phyloP scores from a whole-genome alignment of 2,113 vertebrate species.

The Stigmatopora argus region DNA sequence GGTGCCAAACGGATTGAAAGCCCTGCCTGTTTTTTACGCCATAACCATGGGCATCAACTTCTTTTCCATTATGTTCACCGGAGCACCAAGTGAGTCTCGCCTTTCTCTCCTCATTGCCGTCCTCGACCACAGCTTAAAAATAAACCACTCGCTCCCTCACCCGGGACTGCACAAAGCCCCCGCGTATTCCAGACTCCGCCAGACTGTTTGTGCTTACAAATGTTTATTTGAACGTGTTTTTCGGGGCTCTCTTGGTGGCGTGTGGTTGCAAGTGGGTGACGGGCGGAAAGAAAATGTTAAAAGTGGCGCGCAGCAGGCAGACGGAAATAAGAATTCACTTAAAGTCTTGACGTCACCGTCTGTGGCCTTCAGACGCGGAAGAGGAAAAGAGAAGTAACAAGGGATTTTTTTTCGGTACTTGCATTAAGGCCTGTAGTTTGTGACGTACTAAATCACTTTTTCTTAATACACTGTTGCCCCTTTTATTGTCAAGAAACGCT shows the following conservation, averaged over 20 bases:
- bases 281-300: conserved; percentile 52
- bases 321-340: conserved; percentile 61
- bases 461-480: conserved; percentile 39
- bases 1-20: conserved; percentile 88
- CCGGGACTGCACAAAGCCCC: conserved; percentile 39
- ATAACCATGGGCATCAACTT: conserved; percentile 90
- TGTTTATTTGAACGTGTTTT: conserved; percentile 68
- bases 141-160: conserved; percentile 58
- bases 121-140: conserved; percentile 55
- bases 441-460: conserved; percentile 18
- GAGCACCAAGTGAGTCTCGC: conserved; percentile 85
- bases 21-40: conserved; percentile 90
- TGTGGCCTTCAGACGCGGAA: conserved; percentile 55
- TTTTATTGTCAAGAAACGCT: conserved; percentile 53
- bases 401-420: conserved; percentile 29
- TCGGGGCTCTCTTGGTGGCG: conserved; percentile 36
- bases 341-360: conserved; percentile 52
- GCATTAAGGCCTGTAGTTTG: conserved; percentile 12
- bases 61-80: conserved; percentile 93
- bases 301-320: conserved; percentile 52
- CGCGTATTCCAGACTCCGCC: conserved; percentile 53
- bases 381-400: conserved; percentile 57
- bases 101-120: conserved; percentile 49
- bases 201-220: conserved; percentile 55
- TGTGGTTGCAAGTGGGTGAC: conserved; percentile 64